Evolutionary conservation across 2,797 vertebrate species (phyloP).

Genomic region (Hemibagrus guttatus): DNA sequence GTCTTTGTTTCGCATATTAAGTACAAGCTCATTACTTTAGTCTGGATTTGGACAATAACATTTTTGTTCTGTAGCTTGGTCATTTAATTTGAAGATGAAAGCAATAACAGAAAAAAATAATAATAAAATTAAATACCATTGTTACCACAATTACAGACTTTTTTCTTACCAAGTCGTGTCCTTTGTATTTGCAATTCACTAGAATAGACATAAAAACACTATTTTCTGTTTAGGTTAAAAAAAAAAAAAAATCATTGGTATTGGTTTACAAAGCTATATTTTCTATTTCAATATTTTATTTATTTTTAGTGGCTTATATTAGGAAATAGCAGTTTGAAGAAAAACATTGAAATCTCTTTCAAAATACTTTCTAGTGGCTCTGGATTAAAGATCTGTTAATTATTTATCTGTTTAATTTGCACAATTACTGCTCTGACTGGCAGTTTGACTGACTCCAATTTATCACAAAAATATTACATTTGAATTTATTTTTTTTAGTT

Average conservation of each 20-base stretch:
- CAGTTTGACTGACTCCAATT: conserved; percentile 45
- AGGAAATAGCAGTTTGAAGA: conserved; percentile 36
- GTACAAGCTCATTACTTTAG: not conserved
- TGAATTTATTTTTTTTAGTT: conserved; percentile 47
- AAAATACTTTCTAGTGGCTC: conserved; percentile 32
- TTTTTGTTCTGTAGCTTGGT: not conserved
- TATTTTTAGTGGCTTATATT: conserved; percentile 26
- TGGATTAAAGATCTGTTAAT: conserved; percentile 49
- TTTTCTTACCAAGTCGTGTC: not conserved
- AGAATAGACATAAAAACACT: not conserved
- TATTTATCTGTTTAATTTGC: conserved; percentile 55
- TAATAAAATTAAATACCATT: not conserved
- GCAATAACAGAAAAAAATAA: not conserved
- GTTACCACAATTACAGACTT: not conserved
- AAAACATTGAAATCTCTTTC: not conserved
- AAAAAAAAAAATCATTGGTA: not conserved
- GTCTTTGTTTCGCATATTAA: not conserved
- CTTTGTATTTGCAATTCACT: not conserved
- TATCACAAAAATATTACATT: conserved; percentile 52
- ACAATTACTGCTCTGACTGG: conserved; percentile 47
- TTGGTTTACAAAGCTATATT: conserved; percentile 11
- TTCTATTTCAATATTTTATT: conserved; percentile 35
- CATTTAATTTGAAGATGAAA: not conserved
- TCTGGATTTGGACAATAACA: not conserved
- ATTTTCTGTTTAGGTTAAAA: not conserved